A percentile compares a stretch with the other conserved stretches of the same genome.
These are phyloP conservation scores for Lycia hirtaria DNA, from an alignment of 2,888 invertebrate species.

Conservation along the genomic window DNA sequence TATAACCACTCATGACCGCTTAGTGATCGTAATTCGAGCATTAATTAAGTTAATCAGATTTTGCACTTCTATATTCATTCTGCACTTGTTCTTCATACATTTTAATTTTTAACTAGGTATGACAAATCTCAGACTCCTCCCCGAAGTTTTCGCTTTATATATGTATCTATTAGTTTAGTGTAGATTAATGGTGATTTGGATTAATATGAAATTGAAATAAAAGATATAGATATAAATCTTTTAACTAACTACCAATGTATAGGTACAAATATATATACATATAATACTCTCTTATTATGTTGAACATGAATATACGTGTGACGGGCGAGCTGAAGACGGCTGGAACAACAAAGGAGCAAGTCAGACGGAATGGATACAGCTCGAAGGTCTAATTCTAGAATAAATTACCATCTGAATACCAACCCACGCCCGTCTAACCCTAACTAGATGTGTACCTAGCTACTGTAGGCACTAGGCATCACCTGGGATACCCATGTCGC, in stretches of 20 bases:
- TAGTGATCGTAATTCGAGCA: no score
- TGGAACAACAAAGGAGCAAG: constrained; percentile 48
- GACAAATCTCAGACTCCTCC: no score
- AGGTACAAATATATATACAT: not conserved
- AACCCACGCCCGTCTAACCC: constrained; percentile 35
- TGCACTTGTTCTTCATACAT: no score
- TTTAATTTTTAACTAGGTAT: no score
- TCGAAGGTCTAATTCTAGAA: constrained; percentile 39
- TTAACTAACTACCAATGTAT: not conserved
- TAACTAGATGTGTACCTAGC: constrained; percentile 26
- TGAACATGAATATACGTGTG: constrained; percentile 29
- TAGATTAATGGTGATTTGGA: no score
- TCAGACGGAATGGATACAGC: constrained; percentile 41
- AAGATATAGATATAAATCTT: no score
- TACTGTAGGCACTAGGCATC: constrained; percentile 2
- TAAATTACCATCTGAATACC: constrained; percentile 43
- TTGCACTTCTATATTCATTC: no score
- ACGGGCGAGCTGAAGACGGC: constrained; percentile 41
- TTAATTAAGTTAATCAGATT: no score
- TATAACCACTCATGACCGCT: no score
- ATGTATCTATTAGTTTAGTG: no score
- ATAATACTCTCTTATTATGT: not conserved
- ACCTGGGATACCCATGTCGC: constrained; percentile 18
- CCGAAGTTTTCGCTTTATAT: no score
- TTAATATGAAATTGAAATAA: no score